Evolutionary conservation across 2,888 invertebrate genomes (phyloP), one percentile per base, ranked within the genome.

Genomic region (Habroteleia sp.): DNA sequence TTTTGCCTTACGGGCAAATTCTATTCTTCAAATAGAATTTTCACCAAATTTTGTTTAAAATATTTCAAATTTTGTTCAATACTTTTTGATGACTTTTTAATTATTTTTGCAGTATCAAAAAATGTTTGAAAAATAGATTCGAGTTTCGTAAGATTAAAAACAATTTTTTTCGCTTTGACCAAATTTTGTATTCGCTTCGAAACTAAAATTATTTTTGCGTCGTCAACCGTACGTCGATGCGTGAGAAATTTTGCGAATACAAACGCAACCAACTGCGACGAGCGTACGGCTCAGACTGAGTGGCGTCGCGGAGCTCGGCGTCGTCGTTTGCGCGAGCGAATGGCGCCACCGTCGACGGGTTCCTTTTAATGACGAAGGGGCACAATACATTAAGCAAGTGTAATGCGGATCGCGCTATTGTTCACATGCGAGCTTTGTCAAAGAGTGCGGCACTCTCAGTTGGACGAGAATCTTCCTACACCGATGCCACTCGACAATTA

Each of bases 281-380:
- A 58, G 75, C 76, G 78, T 80, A 77, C 82, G 80, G 77, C 72
- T 77, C 77, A 79, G 77, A 82, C 82, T 82, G 80, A 80, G 80
- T 69, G 80, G 74, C 79, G 76, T 76, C 75, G 77, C 75, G 73
- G 62, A 77, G 80, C 74, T 74, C 54, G 75, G 74, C 77, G 68
- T 10, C 58, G 80, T 77, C 75, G 74, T 62, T 58, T 42, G 66
- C 71, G 68, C 74, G 78, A 79, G 77, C 77, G 50, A 74, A 75
- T 76, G 80, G 81, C 81, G 81, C 82, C 79, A 81, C 80, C 58
- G 52, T 80, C 81, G 80, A 31, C 41, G 39, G n/a, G 11, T 56
- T 35, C 46, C 39, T 58, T 44, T 73, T 56, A 50, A 62, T 54
- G 54, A 68, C 65, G 50, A 20, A 3, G 52, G 60, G 33, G 63